phyloP scores from a whole-genome alignment of 2,888 invertebrate species.

The Brachypalpus laphriformis region DNA sequence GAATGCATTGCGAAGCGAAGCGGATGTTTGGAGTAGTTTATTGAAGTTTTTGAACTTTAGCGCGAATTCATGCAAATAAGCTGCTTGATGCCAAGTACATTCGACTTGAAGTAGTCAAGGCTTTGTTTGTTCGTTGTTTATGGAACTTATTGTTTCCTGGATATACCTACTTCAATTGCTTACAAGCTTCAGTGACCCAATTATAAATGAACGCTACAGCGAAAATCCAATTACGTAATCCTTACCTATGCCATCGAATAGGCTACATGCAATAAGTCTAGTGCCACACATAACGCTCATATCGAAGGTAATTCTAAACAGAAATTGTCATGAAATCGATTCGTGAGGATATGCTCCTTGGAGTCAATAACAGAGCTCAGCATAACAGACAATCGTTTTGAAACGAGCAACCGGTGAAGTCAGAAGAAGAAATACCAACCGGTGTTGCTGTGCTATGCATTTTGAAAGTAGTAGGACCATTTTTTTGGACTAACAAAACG shows the following conservation, averaged over 20 bases:
- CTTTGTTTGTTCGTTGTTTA: neutral
- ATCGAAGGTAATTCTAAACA: conserved; percentile 26
- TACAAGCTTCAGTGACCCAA: neutral
- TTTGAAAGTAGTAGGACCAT: neutral
- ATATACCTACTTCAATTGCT: neutral
- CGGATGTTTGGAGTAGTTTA: conserved; percentile 18
- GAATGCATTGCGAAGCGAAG: neutral
- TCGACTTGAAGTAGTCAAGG: neutral
- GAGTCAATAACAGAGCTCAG: neutral
- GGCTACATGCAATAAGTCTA: neutral
- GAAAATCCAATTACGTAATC: conserved; percentile 34
- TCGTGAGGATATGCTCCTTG: neutral
- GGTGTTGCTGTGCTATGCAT: neutral
- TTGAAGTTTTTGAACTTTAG: conserved; percentile 11
- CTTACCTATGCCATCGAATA: neutral
- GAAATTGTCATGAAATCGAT: conserved; percentile 31
- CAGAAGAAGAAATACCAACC: neutral
- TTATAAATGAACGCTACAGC: conserved; percentile 3
- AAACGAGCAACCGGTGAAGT: neutral
- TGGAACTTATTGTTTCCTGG: neutral
- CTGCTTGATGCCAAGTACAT: conserved; percentile 1
- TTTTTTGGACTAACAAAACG: too few species aligned
- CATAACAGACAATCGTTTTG: neutral
- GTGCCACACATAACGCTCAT: neutral
- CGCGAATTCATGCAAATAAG: neutral